Base-by-base conservation (phyloP, 1,140 invertebrate species). In the Drosophila sp. region DNA sequence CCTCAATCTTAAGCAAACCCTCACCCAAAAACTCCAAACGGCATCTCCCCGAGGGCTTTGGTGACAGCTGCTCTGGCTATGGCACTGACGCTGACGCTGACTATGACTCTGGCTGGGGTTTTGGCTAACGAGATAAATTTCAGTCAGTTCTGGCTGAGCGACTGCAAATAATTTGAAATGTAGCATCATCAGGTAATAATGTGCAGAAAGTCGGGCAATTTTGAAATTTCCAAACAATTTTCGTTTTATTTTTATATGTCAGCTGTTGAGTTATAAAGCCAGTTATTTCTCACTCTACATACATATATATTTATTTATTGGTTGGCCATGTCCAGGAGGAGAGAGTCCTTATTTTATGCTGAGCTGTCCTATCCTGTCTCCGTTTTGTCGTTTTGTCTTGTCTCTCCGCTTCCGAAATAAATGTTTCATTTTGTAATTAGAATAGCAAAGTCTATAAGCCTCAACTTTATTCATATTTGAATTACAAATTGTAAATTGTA, bases 51-150 rank as follows among this genome's bases (percentile, higher is more conserved):
- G 41, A 38, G 29, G 41, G 55, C 64, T 61, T 68, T 67, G 60
- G 84, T 87, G 83, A 87, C 83, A 87, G 83, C 83, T 87, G 83
- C 72, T 63, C 11, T 41, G 38, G 10, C 23, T 63, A 38, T 38
- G 35, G 8, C 10, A 1, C 35, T 74, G 35, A 8, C 35, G 3
- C 8, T 38, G 35, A 8, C 35, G 4, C 76, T 60, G 67, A 33
- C 56, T 10, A 33, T 35, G 38, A n/a, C n/a, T 27, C 8, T 41
- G 55, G 41, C 60, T 65, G 73, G 55, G 61, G 71, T 64, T 62
- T 67, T 56, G 70, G 66, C 83, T 87, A 89, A 87, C 83, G 83
- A 87, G 83, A 87, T 87, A 87, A 87, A 87, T 87, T 87, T 79
- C 76, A 83, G 84, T 87, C 83, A 89, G 83, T 82, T 50, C 44